A percentile compares a stretch with the other conserved stretches of the same genome.
phyloP scores from a whole-genome alignment of 1,140 invertebrate genomes.

The Drosophila setifemur region DNA sequence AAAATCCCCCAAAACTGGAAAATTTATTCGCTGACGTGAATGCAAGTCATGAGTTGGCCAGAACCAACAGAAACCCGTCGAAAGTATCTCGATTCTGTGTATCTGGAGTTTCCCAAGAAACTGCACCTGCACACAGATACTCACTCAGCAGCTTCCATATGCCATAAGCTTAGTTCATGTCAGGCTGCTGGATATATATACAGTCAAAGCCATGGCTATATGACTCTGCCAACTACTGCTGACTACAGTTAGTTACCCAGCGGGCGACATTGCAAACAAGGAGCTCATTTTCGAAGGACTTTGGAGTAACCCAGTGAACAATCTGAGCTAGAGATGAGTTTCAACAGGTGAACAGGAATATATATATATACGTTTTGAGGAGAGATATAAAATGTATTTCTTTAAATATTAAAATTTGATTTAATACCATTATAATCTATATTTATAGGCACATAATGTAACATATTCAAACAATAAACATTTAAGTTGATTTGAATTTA shows the following conservation, averaged over 20 bases:
- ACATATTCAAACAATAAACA: no score
- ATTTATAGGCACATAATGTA: no score
- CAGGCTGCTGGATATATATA: conserved; percentile 34
- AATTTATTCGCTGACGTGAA: conserved; percentile 22
- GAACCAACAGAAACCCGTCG: not conserved
- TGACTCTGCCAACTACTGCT: conserved; percentile 67
- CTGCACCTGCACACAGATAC: conserved; percentile 52
- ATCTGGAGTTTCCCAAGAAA: conserved; percentile 68
- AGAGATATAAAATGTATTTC: no score
- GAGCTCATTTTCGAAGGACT: conserved; percentile 35
- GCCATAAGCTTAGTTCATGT: conserved; percentile 50
- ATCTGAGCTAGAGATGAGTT: not conserved
- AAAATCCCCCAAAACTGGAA: conserved; percentile 14
- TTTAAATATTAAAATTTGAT: no score
- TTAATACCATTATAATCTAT: no score
- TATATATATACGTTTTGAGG: no score
- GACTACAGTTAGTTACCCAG: conserved; percentile 54
- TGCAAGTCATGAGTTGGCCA: conserved; percentile 32
- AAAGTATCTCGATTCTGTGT: conserved; percentile 13
- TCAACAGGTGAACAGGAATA: not conserved
- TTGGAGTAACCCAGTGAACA: conserved; percentile 7
- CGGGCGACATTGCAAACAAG: conserved; percentile 43
- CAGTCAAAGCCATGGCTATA: conserved; percentile 8
- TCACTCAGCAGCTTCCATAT: conserved; percentile 27
- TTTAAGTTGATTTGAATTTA: no score